These are phyloP conservation scores for Portevinia maculata DNA, from an alignment of 2,888 invertebrate species.

Conservation along the genomic window DNA sequence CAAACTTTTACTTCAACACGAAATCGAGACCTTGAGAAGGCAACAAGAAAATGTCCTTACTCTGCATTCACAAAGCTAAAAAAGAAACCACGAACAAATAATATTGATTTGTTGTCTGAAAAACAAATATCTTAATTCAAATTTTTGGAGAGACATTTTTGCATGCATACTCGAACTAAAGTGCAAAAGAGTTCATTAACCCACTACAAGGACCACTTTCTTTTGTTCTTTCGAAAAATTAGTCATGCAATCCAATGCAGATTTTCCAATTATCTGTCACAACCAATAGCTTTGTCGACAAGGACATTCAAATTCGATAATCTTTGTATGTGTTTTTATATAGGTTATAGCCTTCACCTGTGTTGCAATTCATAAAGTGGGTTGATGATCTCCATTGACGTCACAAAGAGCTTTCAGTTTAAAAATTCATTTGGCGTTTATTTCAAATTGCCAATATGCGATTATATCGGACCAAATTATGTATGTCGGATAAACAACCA, in stretches of 20 bases:
- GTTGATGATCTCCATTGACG: conserved; percentile 56
- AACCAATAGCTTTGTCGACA: conserved; percentile 5
- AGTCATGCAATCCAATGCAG: conserved; percentile 5
- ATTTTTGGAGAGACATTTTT: neutral
- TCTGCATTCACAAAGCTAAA: conserved; percentile 2
- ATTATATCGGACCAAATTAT: conserved; percentile 45
- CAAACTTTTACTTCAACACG: conserved; percentile 50
- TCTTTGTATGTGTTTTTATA: no score
- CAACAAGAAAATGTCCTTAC: conserved; percentile 42
- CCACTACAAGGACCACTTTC: conserved; percentile 4
- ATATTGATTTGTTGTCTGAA: conserved; percentile 31
- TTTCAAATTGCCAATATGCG: conserved; percentile 67
- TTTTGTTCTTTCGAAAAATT: neutral
- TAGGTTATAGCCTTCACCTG: conserved; percentile 48
- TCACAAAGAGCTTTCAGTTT: conserved; percentile 63
- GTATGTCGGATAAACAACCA: conserved; percentile 32
- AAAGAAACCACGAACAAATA: neutral
- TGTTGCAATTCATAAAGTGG: conserved; percentile 28
- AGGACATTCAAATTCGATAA: conserved; percentile 35
- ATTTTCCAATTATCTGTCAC: conserved; percentile 22
- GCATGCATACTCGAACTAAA: conserved; percentile 1
- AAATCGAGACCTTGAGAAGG: conserved; percentile 47
- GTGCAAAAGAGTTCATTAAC: conserved; percentile 45
- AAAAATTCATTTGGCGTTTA: conserved; percentile 71
- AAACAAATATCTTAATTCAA: neutral